Base-by-base conservation (phyloP, 2,888 invertebrate species). In the Polylopha cassiicola region DNA sequence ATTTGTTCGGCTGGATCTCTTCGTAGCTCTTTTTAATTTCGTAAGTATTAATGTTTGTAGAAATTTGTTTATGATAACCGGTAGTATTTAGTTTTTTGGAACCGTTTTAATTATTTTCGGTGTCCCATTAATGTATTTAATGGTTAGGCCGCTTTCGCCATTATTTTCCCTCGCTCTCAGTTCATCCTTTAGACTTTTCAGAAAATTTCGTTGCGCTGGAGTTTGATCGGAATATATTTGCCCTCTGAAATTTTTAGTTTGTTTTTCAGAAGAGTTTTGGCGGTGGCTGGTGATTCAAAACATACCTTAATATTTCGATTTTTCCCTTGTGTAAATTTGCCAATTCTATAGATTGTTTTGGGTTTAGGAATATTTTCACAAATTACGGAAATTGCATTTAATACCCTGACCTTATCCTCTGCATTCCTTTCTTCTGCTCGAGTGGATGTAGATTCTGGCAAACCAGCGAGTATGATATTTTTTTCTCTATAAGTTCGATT, bases 1-100 rank as follows among this genome's bases (percentile, higher is more conserved):
- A 38, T 32, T 41, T 43, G 10, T 34, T 44, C 29, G 3, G 22
- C 4, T 33, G 27, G 22, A 39, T 9, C 8, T 24, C 18, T 2
- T 31, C 8, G n/a, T 27, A 24, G 27, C 13, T 30, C 22, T 15
- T 8, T 17, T 15, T 9, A 24, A 13, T 6, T 11, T 18, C 2
- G n/a, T 30, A 30, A 33, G 44, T 44, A 42, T 47, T 44, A 39
- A 37, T 22, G 18, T 3, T 13, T 6, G 4, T 17, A 16, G n/a
- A n/a, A n/a, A n/a, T n/a, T n/a, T n/a, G n/a, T n/a, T n/a, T n/a
- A n/a, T n/a, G n/a, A n/a, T n/a, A n/a, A n/a, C n/a, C n/a, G n/a
- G n/a, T n/a, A n/a, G 20, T 6, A 5, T 20, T 6, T 20, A 6
- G 20, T 20, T 28, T 28, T 17, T 17, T 17, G 17, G 6, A 1